These are phyloP conservation scores for Hetaerina titia DNA, from an alignment of 2,888 invertebrate genomes.

Conservation along the genomic window DNA sequence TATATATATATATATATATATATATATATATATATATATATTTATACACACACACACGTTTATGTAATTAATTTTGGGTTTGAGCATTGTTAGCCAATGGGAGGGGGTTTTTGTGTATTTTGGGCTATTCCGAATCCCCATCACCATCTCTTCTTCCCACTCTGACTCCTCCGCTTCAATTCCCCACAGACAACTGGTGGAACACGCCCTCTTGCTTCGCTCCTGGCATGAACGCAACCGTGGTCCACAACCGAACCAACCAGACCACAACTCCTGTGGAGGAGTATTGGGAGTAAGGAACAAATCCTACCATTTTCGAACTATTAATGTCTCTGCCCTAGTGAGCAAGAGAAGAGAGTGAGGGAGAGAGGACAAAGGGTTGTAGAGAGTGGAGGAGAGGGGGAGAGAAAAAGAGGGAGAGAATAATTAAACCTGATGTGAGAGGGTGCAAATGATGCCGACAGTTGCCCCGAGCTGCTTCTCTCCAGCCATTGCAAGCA, in stretches of 20 bases:
- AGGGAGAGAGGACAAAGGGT: background rate
- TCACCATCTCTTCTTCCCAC: constrained; percentile 45
- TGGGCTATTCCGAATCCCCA: background rate
- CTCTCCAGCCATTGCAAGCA: background rate
- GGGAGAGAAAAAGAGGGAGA: constrained; percentile 12
- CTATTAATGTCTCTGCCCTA: constrained; percentile 7
- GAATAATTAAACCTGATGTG: background rate
- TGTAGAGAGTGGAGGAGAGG: background rate
- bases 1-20: no score
- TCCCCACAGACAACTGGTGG: constrained; percentile 81
- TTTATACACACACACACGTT: no score
- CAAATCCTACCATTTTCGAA: constrained; percentile 54
- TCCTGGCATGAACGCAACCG: constrained; percentile 71
- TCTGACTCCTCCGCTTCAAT: constrained; percentile 64
- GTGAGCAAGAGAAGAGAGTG: background rate
- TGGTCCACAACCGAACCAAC: constrained; percentile 70
- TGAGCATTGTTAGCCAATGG: background rate
- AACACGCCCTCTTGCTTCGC: constrained; percentile 81
- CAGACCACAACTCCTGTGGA: constrained; percentile 79
- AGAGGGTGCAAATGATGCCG: background rate
- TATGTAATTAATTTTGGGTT: no score
- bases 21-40: no score
- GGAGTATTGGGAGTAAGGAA: constrained; percentile 81
- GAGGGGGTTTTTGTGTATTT: background rate
- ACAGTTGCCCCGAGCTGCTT: background rate